Evolutionary conservation across 2,113 vertebrate species (phyloP), one percentile per base, ranked within the genome.

Genomic region (Salvelinus alpinus): DNA sequence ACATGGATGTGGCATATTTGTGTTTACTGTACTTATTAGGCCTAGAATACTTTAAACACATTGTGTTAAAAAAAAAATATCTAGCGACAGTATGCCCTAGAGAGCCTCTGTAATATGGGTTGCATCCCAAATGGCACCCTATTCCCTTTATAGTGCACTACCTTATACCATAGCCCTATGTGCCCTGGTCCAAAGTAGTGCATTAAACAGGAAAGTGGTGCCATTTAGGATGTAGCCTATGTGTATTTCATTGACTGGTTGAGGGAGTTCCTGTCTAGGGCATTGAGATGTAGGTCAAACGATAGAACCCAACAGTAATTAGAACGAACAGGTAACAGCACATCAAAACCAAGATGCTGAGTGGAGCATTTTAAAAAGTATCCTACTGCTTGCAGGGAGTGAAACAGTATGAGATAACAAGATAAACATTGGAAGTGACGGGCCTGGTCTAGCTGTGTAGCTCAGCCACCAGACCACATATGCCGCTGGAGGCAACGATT

Each of bases 261-360:
- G 18, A 62, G 59, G 8, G 59, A 62, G 59, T 8, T 20, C 59
- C 16, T 20, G 59, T 62, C n/a, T 62, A 8, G 18, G 7, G 59
- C 59, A 62, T 22, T 22, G n/a, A 11, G 59, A 62, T 62, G 59
- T 62, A 62, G 7, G 8, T 62, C 59, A 62, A 11, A 62, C 7
- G 2, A 34, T 34, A 34, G 27, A 13, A 38, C 16, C 18, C 5
- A 66, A 6, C 13, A 31, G 27, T 66, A 31, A 29, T 66, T 5
- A 66, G 27, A 38, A 29, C 7, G 2, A n/a, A 13, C 65, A 73
- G 31, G 1, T 29, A 38, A 11, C 11, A 47, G 22, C 60, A 22
- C 38, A 47, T 44, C 20, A 73, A 64, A 73, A 73, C 54, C 72
- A 66, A 66, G 13, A 16, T 68, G 66, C 31, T 68, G 66, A 34